A percentile compares a stretch with the other conserved stretches of the same genome.
Conservation (phyloP, 2,888 invertebrate genomes). For the Phalera bucephala region DNA sequence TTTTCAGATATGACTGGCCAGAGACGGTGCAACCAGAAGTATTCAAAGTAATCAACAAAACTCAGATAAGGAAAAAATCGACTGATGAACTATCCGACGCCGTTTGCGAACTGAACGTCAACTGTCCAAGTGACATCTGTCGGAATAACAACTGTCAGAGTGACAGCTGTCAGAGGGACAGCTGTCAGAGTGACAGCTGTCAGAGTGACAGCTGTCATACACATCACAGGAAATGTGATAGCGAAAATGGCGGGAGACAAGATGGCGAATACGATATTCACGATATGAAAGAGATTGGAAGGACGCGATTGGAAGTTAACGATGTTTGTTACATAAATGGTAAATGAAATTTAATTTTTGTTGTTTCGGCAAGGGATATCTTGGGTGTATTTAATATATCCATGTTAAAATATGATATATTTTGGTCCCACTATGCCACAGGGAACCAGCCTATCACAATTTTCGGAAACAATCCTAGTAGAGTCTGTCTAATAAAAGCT, state of each 20-base stretch:
- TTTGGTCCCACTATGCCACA: no score
- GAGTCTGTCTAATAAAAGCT: no score
- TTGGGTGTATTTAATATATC: no score
- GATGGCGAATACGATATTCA: constrained; percentile 54
- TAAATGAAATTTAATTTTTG: no score
- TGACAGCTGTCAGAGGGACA: no score
- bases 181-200: constrained; percentile 19
- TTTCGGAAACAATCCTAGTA: no score
- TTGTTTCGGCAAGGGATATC: no score
- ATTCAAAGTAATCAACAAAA: constrained; percentile 53
- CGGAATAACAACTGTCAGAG: constrained; percentile 15
- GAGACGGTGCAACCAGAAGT: constrained; percentile 67
- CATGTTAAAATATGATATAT: no score
- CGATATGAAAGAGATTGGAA: constrained; percentile 86
- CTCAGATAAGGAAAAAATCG: constrained; percentile 44
- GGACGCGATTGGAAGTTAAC: constrained; percentile 86
- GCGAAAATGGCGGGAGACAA: constrained; percentile 17
- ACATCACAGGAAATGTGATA: constrained; percentile 24
- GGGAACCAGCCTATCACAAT: no score
- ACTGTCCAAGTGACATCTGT: constrained; percentile 15
- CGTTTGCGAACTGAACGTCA: constrained; percentile 14
- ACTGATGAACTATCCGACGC: constrained; percentile 32
- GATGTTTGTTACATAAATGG: constrained; percentile 98
- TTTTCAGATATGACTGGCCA: constrained; percentile 91
- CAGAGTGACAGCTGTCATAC: constrained; percentile 34